Percentiles rank a stretch among this genome's conserved stretches.
Evolutionary conservation across 2,113 vertebrate genomes (phyloP).

Genomic region (Chaenogobius annularis): DNA sequence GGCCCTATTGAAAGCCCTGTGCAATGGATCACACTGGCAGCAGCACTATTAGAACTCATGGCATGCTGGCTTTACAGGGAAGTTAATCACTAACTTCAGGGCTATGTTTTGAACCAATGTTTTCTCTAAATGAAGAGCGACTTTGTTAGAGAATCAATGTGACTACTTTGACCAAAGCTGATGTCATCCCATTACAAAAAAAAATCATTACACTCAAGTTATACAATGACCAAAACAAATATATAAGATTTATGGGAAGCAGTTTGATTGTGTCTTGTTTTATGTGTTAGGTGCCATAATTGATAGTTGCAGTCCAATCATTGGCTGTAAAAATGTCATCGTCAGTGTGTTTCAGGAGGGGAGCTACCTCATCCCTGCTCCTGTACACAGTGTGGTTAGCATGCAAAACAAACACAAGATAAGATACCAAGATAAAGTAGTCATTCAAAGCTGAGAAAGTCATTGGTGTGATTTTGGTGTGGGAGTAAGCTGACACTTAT

Average conservation of each 20-base stretch:
- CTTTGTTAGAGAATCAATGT: neutral
- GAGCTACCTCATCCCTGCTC: conserved; percentile 36
- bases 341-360: conserved; percentile 42
- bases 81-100: conserved; percentile 61
- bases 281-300: conserved; percentile 36
- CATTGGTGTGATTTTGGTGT: conserved; percentile 57
- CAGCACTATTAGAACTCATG: conserved; percentile 44
- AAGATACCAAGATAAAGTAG: conserved; percentile 51
- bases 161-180: neutral
- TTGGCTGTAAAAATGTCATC: conserved; percentile 58
- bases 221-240: conserved; percentile 1
- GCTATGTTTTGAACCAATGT: conserved; percentile 42
- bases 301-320: conserved; percentile 59
- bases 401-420: conserved; percentile 66
- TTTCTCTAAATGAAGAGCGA: conserved; percentile 39
- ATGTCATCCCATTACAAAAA: conserved; percentile 2
- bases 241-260: neutral
- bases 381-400: conserved; percentile 37
- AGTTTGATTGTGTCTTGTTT: conserved; percentile 43
- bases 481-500: conserved; percentile 43
- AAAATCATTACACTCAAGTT: conserved; percentile 2
- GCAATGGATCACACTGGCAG: conserved; percentile 59
- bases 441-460: conserved; percentile 46
- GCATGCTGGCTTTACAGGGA: conserved; percentile 44
- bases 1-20: conserved; percentile 49